Evolutionary conservation across 2,113 vertebrate genomes (phyloP).

Genomic region (Notechis scutatus): DNA sequence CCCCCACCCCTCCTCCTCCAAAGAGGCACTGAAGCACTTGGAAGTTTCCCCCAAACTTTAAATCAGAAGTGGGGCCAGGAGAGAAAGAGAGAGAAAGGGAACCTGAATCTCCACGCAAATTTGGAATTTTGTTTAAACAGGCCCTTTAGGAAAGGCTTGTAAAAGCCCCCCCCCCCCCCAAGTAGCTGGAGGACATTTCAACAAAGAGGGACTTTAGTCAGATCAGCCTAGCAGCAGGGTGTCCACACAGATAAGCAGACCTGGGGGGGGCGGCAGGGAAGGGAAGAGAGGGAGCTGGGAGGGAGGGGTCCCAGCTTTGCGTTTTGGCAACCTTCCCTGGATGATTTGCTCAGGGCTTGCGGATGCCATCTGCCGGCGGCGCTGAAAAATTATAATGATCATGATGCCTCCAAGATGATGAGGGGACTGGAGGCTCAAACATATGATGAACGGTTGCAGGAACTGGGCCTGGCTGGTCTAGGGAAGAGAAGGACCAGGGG

Average conservation of each 20-base stretch:
- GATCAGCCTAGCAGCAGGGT: not conserved
- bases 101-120: not conserved
- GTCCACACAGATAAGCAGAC: slow-evolving; percentile 16
- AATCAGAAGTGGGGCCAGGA: not conserved
- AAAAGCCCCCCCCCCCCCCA: not conserved
- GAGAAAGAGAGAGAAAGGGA: not conserved
- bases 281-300: too few relatives aligned
- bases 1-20: not conserved
- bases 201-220: not conserved
- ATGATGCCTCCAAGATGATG: too few relatives aligned
- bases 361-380: not conserved
- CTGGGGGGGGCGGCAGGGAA: not conserved
- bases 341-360: not conserved
- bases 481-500: too few relatives aligned
- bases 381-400: not conserved
- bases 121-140: not conserved
- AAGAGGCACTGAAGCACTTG: not conserved
- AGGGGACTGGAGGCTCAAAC: too few relatives aligned
- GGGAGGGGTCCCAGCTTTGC: not conserved
- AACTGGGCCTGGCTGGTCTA: too few relatives aligned
- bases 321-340: not conserved
- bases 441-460: too few relatives aligned
- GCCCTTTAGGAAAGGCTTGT: not conserved
- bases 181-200: not conserved
- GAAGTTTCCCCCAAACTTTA: not conserved